phyloP scores from a whole-genome alignment of 1,140 invertebrate species.

The Andricus grossulariae region DNA sequence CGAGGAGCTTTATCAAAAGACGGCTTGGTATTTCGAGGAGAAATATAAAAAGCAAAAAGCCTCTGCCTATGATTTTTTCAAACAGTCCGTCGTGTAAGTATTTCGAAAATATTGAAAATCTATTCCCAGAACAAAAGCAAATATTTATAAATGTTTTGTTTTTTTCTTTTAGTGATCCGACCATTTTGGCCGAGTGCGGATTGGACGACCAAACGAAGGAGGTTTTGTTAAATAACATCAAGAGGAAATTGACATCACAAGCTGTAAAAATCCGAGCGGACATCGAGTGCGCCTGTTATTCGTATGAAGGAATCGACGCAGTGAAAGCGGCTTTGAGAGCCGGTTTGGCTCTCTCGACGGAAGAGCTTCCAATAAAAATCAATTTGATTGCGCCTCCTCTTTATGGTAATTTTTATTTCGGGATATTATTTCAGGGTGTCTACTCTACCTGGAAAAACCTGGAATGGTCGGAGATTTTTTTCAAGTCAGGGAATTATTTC shows the following conservation, averaged over 20 bases:
- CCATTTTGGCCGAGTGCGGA: slow-evolving; percentile 96
- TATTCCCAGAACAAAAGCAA: slow-evolving; percentile 13
- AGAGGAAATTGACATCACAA: slow-evolving; percentile 96
- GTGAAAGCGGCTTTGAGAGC: slow-evolving; percentile 95
- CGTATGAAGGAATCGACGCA: slow-evolving; percentile 99
- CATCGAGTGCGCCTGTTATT: slow-evolving; percentile 98
- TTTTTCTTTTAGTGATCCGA: slow-evolving; percentile 85
- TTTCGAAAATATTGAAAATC: slow-evolving; percentile 20
- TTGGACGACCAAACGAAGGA: slow-evolving; percentile 95
- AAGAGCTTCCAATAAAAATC: slow-evolving; percentile 97
- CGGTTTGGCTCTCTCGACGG: slow-evolving; percentile 94
- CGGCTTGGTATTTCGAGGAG: slow-evolving; percentile 99
- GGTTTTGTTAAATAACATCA: slow-evolving; percentile 95
- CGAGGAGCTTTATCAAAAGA: slow-evolving; percentile 96
- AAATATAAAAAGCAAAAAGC: slow-evolving; percentile 94
- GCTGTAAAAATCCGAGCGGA: slow-evolving; percentile 98
- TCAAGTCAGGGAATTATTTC: no score
- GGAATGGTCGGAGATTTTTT: not conserved
- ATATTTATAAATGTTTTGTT: slow-evolving; percentile 41
- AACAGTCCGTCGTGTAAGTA: slow-evolving; percentile 96
- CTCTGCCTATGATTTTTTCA: slow-evolving; percentile 98
- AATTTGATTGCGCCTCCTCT: slow-evolving; percentile 99
- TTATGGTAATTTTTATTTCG: slow-evolving; percentile 82
- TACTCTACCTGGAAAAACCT: not conserved
- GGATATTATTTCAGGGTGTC: slow-evolving; percentile 8